A percentile compares a stretch with the other conserved stretches of the same genome.
Conservation (phyloP, 2,797 vertebrate genomes). For the Periophthalmus magnuspinnatus region DNA sequence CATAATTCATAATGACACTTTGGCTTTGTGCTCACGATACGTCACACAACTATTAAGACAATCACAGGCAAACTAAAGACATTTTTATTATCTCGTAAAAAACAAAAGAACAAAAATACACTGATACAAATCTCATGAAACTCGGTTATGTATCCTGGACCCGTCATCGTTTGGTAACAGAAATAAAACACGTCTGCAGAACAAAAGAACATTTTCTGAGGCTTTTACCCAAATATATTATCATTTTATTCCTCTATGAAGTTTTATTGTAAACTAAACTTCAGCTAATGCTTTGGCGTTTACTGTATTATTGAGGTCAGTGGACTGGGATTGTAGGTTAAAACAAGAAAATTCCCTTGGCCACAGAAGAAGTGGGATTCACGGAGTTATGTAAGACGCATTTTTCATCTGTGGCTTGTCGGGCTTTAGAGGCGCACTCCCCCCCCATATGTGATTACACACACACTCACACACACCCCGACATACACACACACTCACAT, state of each 20-base stretch:
- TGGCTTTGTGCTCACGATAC: neutral
- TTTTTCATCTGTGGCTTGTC: constrained; percentile 40
- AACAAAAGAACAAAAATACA: too few species aligned
- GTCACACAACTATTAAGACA: too few species aligned
- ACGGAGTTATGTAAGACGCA: constrained; percentile 36
- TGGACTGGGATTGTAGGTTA: constrained; percentile 12
- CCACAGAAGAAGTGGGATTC: constrained; percentile 29
- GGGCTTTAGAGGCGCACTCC: constrained; percentile 10
- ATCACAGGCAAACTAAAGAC: neutral
- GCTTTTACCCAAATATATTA: neutral
- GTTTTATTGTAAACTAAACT: neutral
- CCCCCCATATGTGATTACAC: constrained; percentile 31
- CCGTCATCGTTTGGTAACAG: neutral
- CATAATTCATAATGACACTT: neutral
- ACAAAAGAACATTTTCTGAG: neutral
- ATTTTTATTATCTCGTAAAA: too few species aligned
- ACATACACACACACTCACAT: too few species aligned
- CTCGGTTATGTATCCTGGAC: neutral
- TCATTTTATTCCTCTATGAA: neutral
- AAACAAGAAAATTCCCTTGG: constrained; percentile 17
- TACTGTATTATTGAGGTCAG: constrained; percentile 12
- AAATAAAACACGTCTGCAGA: neutral
- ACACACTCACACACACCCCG: too few species aligned
- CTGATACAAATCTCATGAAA: neutral
- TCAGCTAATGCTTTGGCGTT: constrained; percentile 11